phyloP scores from a whole-genome alignment of 1,140 invertebrate genomes.

The Eubasilissa regina region DNA sequence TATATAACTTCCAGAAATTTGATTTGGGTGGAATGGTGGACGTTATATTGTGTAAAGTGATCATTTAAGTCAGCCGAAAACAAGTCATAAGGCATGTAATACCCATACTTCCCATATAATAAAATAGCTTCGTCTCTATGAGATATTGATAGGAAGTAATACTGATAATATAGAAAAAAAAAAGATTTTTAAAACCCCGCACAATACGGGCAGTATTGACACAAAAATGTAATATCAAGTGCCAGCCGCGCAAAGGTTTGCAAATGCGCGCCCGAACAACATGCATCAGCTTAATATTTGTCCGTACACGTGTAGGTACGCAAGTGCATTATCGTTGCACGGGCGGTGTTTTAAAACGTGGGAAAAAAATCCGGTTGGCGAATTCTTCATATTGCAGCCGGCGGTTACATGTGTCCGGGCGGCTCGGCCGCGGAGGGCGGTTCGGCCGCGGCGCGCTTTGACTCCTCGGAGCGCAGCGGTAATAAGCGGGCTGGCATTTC shows the following conservation, averaged over 20 bases:
- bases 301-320: conserved; percentile 10
- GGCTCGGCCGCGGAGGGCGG: neutral
- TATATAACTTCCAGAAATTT: no score
- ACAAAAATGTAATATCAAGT: no score
- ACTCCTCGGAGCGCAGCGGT: neutral
- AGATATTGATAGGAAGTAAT: no score
- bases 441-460: conserved; percentile 10
- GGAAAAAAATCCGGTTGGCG: conserved; percentile 59
- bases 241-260: neutral
- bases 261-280: neutral
- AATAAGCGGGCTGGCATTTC: conserved; percentile 30
- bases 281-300: conserved; percentile 56
- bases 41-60: no score
- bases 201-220: no score
- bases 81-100: no score
- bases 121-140: no score
- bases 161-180: no score
- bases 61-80: no score
- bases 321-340: conserved; percentile 42
- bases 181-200: no score
- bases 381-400: conserved; percentile 49
- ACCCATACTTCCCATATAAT: no score
- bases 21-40: no score
- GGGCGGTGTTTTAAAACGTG: conserved; percentile 55
- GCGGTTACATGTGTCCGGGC: neutral